phyloP scores from a whole-genome alignment of 2,113 vertebrate genomes.

The Lutjanus erythropterus region DNA sequence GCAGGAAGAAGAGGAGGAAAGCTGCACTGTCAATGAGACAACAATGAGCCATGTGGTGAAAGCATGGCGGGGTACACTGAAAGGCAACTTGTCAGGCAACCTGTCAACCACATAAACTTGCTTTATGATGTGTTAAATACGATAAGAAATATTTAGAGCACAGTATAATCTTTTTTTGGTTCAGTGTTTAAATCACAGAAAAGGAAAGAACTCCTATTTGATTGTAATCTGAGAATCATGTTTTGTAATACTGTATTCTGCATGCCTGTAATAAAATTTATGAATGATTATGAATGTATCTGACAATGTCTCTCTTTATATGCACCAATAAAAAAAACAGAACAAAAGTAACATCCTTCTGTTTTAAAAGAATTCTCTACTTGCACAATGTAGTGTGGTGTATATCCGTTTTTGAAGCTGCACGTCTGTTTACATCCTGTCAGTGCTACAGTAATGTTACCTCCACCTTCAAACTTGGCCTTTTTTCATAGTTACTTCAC shows the following conservation, averaged over 20 bases:
- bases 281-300: slow-evolving; percentile 33
- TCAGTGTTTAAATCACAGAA: slow-evolving; percentile 23
- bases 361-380: too few relatives aligned
- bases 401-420: too few relatives aligned
- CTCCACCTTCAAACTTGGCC: too few relatives aligned
- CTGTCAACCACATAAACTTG: slow-evolving; percentile 7
- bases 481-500: too few relatives aligned
- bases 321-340: background rate
- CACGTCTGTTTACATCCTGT: too few relatives aligned
- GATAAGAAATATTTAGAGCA: background rate
- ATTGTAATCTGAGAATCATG: slow-evolving; percentile 37
- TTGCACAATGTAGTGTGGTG: too few relatives aligned
- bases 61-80: background rate
- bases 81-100: slow-evolving; percentile 6
- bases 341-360: background rate
- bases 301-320: background rate
- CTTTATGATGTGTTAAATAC: slow-evolving; percentile 17
- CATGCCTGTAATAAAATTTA: slow-evolving; percentile 58
- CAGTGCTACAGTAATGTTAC: too few relatives aligned
- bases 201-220: background rate
- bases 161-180: slow-evolving; percentile 21
- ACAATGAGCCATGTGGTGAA: slow-evolving; percentile 4
- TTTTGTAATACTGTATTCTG: slow-evolving; percentile 47
- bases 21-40: background rate
- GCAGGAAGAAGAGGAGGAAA: slow-evolving; percentile 76